These are phyloP conservation scores for Acanthoscelides obtectus DNA, from an alignment of 2,888 invertebrate species.

Conservation along the genomic window DNA sequence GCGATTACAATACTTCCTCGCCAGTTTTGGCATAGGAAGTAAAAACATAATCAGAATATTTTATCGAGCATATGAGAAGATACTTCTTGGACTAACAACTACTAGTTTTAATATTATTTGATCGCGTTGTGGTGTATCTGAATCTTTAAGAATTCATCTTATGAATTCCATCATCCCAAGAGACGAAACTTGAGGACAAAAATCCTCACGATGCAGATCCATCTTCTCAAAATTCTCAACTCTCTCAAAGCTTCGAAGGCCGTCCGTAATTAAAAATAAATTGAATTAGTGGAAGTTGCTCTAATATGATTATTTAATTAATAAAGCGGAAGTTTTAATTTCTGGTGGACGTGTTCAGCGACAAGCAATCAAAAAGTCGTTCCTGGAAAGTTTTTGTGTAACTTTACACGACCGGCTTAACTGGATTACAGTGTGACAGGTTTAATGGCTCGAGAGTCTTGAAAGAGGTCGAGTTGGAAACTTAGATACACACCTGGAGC, in stretches of 20 bases:
- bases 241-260: neutral
- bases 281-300: neutral
- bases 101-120: too few species aligned
- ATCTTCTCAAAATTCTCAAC: neutral
- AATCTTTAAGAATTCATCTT: too few species aligned
- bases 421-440: slow-evolving; percentile 1
- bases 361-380: slow-evolving; percentile 20
- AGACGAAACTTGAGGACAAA: neutral
- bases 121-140: too few species aligned
- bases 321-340: slow-evolving; percentile 17
- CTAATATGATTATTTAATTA: slow-evolving; percentile 10
- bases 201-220: neutral
- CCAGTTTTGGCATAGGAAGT: too few species aligned
- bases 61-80: too few species aligned
- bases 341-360: slow-evolving; percentile 10
- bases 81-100: too few species aligned
- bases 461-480: neutral
- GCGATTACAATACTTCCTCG: too few species aligned
- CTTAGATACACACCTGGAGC: neutral
- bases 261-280: neutral
- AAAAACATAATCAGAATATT: too few species aligned
- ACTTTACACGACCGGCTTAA: slow-evolving; percentile 14
- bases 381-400: slow-evolving; percentile 15
- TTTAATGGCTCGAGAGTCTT: neutral
- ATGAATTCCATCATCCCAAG: neutral